Base-by-base conservation (phyloP, 2,888 invertebrate genomes). In the Andricus quercusramuli region DNA sequence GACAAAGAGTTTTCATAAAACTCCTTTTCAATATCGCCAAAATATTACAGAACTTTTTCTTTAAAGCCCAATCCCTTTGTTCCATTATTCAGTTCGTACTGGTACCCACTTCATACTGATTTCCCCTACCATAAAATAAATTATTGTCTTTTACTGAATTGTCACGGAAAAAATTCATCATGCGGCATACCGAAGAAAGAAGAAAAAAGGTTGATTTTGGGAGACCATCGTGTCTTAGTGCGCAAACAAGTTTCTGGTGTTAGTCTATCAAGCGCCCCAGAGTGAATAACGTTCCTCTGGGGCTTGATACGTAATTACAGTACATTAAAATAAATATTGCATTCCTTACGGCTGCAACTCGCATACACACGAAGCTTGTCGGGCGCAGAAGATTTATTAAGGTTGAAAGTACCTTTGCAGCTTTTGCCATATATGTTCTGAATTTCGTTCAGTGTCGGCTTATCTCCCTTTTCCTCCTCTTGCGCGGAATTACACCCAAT, bases 291-390 rank as follows among this genome's bases (percentile, higher is more conserved):
- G 79, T 59, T 67, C 32, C 78, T 67, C 66, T 77, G 17, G 78
- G 79, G 79, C 77, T 77, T 78, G 56, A 83, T 84, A 83, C 82
- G 83, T 86, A 86, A 87, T 88, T 86, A 83, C 82, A 79, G 64
- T 62, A 77, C 80, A 83, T 85, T 82, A 79, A 82, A 84, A 85
- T 88, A 85, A 87, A 86, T 88, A 86, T 86, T 88, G 86, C 84
- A 86, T 82, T 70, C 79, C 77, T 84, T 79, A 82, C 70, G 65
- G 74, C 66, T 25, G n/a, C 74, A 74, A 74, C 81, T 65, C 81
- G 80, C 80, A 80, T 80, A 79, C 81, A 77, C 32, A 44, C 44
- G 67, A 64, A 68, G 22, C 78, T 65, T 74, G 29, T 32, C 74
- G 13, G 74, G 56, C 9, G 70, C 4, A 17, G n/a, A 37, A 56